phyloP scores from a whole-genome alignment of 2,113 vertebrate genomes.

The Halcyon senegalensis region DNA sequence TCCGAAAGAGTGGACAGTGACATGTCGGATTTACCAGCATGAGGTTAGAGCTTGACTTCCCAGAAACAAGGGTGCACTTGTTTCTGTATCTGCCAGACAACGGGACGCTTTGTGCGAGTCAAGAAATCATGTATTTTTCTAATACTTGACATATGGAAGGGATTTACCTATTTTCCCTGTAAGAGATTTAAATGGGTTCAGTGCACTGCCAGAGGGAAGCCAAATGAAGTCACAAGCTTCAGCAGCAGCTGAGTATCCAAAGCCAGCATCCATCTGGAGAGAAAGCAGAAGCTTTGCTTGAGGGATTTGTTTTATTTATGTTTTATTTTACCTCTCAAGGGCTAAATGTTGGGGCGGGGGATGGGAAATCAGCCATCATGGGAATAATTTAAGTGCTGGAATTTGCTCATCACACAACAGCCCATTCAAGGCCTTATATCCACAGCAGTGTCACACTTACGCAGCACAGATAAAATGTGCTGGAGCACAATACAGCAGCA shows the following conservation, averaged over 20 bases:
- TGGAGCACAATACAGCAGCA: background rate
- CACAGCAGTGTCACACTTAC: background rate
- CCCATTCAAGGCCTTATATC: background rate
- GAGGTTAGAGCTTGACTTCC: background rate
- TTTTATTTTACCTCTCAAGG: background rate
- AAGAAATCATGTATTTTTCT: background rate
- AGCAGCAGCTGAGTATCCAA: background rate
- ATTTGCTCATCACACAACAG: background rate
- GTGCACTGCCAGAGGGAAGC: background rate
- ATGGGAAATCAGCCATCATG: background rate
- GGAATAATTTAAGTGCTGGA: background rate
- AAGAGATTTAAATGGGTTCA: conserved; percentile 17
- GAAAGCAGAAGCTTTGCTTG: background rate
- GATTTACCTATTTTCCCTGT: conserved; percentile 24
- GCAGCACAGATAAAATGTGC: background rate
- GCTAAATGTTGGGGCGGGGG: background rate
- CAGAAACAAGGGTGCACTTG: conserved; percentile 55
- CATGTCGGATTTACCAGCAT: background rate
- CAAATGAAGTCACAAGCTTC: background rate
- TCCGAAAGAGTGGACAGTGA: background rate
- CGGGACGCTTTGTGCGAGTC: background rate
- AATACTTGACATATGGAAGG: conserved; percentile 20
- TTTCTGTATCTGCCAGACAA: conserved; percentile 24
- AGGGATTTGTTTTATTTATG: background rate
- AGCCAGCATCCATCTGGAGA: background rate